These are phyloP conservation scores for Thymelicus sylvestris DNA, from an alignment of 2,888 invertebrate species.

Conservation along the genomic window DNA sequence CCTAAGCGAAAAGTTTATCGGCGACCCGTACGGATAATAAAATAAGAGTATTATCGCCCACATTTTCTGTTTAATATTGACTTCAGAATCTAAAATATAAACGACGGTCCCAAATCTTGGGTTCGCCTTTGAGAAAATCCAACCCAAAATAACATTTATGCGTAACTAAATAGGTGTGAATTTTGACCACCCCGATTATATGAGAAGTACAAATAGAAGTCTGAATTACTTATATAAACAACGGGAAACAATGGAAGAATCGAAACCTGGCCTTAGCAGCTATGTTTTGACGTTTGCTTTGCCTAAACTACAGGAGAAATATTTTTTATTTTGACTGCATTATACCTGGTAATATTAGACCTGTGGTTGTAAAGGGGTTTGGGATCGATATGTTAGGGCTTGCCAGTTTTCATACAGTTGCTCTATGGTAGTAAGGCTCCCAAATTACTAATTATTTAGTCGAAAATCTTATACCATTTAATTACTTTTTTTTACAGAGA, in stretches of 20 bases:
- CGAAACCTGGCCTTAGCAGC: background rate
- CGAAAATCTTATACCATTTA: too few relatives aligned
- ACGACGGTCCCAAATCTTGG: background rate
- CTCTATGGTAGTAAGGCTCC: too few relatives aligned
- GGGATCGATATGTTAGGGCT: too few relatives aligned
- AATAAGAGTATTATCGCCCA: background rate
- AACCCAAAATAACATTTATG: background rate
- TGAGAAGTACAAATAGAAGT: background rate
- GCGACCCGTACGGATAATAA: background rate
- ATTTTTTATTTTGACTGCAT: too few relatives aligned
- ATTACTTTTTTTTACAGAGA: too few relatives aligned
- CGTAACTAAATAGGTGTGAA: background rate
- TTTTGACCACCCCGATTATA: background rate
- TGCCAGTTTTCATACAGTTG: too few relatives aligned
- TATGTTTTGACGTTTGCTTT: too few relatives aligned
- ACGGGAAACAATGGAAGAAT: constrained; percentile 5
- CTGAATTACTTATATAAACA: background rate
- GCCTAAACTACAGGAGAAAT: too few relatives aligned
- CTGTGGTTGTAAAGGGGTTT: too few relatives aligned
- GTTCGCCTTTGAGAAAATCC: background rate
- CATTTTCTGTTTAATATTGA: background rate
- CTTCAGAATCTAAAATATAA: background rate
- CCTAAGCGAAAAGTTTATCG: background rate
- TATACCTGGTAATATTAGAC: too few relatives aligned
- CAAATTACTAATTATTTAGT: too few relatives aligned